Evolutionary conservation across 2,888 invertebrate species (phyloP), one percentile per base, ranked within the genome.

Genomic region (Pristionchus entomophagus): DNA sequence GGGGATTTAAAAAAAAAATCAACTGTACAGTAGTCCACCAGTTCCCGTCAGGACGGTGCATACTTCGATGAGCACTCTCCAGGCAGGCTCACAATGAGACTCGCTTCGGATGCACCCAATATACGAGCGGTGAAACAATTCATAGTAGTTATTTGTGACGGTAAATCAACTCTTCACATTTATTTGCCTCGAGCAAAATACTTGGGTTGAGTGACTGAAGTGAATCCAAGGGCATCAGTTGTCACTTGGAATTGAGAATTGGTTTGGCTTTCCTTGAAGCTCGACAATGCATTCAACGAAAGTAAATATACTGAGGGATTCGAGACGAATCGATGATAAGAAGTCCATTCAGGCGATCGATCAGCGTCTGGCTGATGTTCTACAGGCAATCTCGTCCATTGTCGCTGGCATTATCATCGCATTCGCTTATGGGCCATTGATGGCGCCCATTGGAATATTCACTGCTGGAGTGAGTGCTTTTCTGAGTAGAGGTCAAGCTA

Each of bases 31-130:
- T 45, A 45, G 14, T 14, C 45, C 8, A 73, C 19, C 6, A 26
- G 22, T 32, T 19, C 6, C 29, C 88, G 87, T 45, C 91, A 92
- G 90, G 93, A 94, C 81, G 92, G 94, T n/a, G 93, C 92, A 26
- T 95, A 94, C 93, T 94, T 94, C 87, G 94, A 94, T 90, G 90
- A 91, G 22, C 93, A 94, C 88, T 92, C 93, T 19, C 89, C 93
- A 59, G 94, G 94, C 26, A 94, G 93, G 87, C 87, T 94, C 59
- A 93, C 94, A n/a, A 93, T 94, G 0, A 89, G 94, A 85, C 90
- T 94, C 69, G 94, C 94, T 5, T 92, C 94, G 78, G 94, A 94
- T 91, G 94, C 94, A 41, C 94, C 94, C 6, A 92, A 94, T 78
- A 93, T 94, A 5, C 94, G 94, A 93, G 91, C 91, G 56, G 94